Conservation (phyloP, 2,888 invertebrate species). For the Cheilosia scutellata region DNA sequence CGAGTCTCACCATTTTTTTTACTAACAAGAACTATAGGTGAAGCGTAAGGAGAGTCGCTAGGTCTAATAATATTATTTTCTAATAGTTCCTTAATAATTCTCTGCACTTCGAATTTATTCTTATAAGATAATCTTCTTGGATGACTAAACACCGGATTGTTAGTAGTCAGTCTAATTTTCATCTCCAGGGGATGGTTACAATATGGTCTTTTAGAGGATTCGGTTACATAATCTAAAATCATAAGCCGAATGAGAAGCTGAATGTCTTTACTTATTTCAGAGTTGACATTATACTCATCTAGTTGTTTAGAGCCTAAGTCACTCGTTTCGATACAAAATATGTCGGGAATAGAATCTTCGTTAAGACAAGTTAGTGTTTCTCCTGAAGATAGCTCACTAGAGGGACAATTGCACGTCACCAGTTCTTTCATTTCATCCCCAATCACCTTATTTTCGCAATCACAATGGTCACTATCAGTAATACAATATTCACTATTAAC, state of each 20-base stretch:
- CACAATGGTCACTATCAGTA: no score
- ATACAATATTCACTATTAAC: no score
- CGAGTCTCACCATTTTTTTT: conserved; percentile 17
- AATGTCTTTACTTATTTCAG: conserved; percentile 3
- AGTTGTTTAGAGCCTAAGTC: neutral
- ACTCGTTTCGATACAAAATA: neutral
- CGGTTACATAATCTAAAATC: conserved; percentile 3
- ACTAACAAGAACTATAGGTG: conserved; percentile 8
- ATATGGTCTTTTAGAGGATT: neutral
- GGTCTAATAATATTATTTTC: neutral
- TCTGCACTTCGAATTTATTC: conserved; percentile 7
- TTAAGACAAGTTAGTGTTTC: no score
- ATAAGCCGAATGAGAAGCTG: neutral
- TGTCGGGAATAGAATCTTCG: no score
- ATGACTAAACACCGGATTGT: conserved; percentile 8
- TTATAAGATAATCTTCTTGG: conserved; percentile 35
- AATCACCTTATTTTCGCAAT: no score
- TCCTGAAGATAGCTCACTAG: no score
- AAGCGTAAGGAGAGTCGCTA: neutral
- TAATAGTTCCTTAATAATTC: conserved; percentile 38
- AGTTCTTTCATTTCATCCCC: no score
- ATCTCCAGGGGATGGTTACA: neutral
- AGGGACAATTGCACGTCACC: no score
- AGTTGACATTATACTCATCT: neutral
- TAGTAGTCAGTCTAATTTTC: no score